Percentiles rank a stretch among this genome's conserved stretches.
Conservation (phyloP, 2,888 invertebrate species). For the Eilema caniola region DNA sequence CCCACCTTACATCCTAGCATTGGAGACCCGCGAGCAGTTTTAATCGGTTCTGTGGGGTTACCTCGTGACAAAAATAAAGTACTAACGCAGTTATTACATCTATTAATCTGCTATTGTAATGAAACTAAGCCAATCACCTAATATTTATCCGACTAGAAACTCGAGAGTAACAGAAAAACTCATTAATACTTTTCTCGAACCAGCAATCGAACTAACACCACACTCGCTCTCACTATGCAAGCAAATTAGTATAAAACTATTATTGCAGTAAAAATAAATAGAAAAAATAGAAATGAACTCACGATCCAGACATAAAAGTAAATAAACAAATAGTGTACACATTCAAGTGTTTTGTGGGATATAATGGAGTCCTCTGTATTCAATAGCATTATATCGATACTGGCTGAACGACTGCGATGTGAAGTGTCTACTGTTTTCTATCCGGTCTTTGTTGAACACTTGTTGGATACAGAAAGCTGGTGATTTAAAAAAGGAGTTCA, state of each 20-base stretch:
- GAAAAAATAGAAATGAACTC: slow-evolving; percentile 35
- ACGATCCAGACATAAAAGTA: slow-evolving; percentile 42
- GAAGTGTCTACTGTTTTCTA: slow-evolving; percentile 30
- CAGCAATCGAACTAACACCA: neutral
- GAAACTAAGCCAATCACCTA: too few species aligned
- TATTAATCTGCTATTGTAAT: too few species aligned
- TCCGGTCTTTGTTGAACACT: slow-evolving; percentile 20
- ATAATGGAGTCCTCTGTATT: slow-evolving; percentile 55
- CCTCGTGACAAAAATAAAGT: too few species aligned
- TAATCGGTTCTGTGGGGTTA: too few species aligned
- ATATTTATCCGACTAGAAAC: too few species aligned
- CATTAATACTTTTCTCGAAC: too few species aligned
- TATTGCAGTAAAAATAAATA: neutral
- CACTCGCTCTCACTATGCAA: neutral
- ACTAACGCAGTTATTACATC: too few species aligned
- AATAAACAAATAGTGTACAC: slow-evolving; percentile 48
- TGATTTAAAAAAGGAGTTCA: too few species aligned
- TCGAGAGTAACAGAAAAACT: too few species aligned
- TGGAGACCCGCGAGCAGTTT: too few species aligned
- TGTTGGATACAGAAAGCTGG: neutral
- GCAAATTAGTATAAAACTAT: slow-evolving; percentile 2
- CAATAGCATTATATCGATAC: slow-evolving; percentile 46
- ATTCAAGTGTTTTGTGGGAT: slow-evolving; percentile 39
- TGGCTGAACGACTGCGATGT: slow-evolving; percentile 36
- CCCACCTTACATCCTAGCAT: too few species aligned